Conservation (phyloP, 1,140 invertebrate genomes). For the Potamilus streckersoni region DNA sequence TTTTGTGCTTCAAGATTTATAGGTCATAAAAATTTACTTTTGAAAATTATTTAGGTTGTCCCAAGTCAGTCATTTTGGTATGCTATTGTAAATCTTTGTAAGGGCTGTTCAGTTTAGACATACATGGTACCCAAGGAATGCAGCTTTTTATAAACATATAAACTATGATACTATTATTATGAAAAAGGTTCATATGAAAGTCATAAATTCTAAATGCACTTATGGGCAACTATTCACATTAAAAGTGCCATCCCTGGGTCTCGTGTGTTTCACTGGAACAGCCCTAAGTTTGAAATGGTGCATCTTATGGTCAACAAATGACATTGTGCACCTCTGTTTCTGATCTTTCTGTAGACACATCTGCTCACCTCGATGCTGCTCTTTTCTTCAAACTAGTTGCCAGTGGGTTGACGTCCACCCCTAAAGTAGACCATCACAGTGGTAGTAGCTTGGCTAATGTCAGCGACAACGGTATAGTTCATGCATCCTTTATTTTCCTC, state of each 20-base stretch:
- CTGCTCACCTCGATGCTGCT: conserved; percentile 45
- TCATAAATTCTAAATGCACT: neutral
- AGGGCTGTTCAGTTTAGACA: too few relatives aligned
- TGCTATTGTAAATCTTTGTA: too few relatives aligned
- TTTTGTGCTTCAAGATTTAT: too few relatives aligned
- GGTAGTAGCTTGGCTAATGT: neutral
- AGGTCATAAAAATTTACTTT: too few relatives aligned
- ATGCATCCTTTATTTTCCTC: too few relatives aligned
- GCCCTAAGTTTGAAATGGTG: neutral
- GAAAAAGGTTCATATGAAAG: neutral
- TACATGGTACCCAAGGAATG: too few relatives aligned
- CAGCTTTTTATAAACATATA: too few relatives aligned
- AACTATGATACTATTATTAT: too few relatives aligned
- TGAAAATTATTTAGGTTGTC: too few relatives aligned
- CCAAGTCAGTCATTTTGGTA: too few relatives aligned
- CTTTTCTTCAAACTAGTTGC: conserved; percentile 56
- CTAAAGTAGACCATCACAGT: conserved; percentile 29
- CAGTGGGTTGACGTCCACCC: conserved; percentile 32
- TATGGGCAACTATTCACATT: neutral
- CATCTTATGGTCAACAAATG: neutral
- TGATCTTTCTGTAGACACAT: conserved; percentile 24
- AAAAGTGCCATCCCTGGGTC: neutral
- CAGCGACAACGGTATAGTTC: too few relatives aligned
- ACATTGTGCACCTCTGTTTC: conserved; percentile 2
- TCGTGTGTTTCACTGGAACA: neutral